phyloP scores from a whole-genome alignment of 2,888 invertebrate species.

The Ariolimax columbianus region DNA sequence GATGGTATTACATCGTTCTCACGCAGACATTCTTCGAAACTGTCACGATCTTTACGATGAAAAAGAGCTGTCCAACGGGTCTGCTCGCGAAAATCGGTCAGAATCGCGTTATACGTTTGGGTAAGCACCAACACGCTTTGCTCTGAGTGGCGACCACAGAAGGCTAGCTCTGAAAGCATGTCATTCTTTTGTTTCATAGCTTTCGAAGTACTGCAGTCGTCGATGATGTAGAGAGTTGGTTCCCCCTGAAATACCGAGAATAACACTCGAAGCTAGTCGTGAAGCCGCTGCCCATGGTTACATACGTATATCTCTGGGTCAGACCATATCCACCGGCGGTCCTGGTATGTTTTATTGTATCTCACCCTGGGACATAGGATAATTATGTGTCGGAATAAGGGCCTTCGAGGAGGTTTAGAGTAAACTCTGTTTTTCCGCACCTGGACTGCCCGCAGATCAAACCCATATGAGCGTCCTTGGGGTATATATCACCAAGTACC shows the following conservation, averaged over 20 bases:
- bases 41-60: not conserved
- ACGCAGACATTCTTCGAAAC: not conserved
- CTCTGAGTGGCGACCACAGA: not conserved
- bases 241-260: not conserved
- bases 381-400: not conserved
- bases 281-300: not conserved
- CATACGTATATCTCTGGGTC: not conserved
- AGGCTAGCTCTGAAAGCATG: not conserved
- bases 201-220: not conserved
- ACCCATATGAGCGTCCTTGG: not conserved
- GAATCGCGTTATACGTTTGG: constrained; percentile 2
- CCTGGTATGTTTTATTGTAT: not conserved
- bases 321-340: not conserved
- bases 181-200: not conserved
- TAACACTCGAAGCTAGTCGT: not conserved
- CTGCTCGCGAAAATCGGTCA: not conserved
- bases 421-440: constrained; percentile 4
- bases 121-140: not conserved
- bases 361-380: not conserved
- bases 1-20: not conserved
- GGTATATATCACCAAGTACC: not conserved
- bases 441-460: not conserved
- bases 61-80: not conserved
- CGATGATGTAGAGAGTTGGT: not conserved
- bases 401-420: constrained; percentile 5